Conservation (phyloP, 1,140 invertebrate genomes). For the Eriosoma lanigerum region DNA sequence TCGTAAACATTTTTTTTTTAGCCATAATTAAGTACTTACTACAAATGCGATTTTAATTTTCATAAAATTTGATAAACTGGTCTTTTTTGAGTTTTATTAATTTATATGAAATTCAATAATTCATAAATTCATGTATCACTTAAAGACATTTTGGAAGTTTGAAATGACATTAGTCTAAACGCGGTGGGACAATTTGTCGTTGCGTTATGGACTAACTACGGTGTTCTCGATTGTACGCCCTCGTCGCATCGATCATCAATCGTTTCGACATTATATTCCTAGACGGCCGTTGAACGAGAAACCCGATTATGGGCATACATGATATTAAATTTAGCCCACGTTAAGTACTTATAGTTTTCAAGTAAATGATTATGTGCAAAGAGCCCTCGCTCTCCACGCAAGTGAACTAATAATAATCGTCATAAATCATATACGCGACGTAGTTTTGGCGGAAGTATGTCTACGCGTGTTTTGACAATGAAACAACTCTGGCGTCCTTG, state of each 20-base stretch:
- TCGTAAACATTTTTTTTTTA: no score
- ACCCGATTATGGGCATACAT: conserved; percentile 41
- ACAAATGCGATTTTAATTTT: no score
- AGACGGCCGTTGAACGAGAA: conserved; percentile 11
- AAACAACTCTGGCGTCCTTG: not conserved
- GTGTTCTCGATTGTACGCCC: not conserved
- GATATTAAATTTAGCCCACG: not conserved
- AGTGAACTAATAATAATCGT: conserved; percentile 13
- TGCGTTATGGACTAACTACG: not conserved
- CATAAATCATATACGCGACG: conserved; percentile 27
- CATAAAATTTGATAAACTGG: no score
- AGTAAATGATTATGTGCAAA: conserved; percentile 1
- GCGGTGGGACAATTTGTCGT: not conserved
- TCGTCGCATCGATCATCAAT: not conserved
- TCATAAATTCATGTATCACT: no score
- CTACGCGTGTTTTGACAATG: conserved; percentile 11
- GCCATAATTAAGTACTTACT: no score
- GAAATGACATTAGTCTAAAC: not conserved
- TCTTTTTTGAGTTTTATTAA: no score
- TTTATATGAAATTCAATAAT: no score
- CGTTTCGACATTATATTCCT: not conserved
- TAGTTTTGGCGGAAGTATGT: not conserved
- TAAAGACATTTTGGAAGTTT: not conserved
- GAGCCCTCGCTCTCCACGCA: not conserved
- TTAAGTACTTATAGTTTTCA: not conserved